Percentiles rank a stretch among this genome's conserved stretches.
These are phyloP conservation scores for Physeter macrocephalus DNA, from an alignment of 2,113 vertebrate genomes.

Conservation along the genomic window DNA sequence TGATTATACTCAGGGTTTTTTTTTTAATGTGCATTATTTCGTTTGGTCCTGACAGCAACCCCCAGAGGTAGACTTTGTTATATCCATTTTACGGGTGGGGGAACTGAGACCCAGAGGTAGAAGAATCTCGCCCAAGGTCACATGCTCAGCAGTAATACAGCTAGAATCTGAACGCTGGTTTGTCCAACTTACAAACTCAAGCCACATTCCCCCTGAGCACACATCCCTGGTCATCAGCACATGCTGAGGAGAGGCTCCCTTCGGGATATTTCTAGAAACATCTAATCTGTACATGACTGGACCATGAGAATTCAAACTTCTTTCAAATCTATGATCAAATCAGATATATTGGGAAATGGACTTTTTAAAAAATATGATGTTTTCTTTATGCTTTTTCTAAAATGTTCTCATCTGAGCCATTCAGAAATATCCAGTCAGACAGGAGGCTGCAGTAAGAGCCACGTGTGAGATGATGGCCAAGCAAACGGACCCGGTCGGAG, in stretches of 20 bases:
- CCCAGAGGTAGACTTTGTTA: not conserved
- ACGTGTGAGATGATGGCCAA: not conserved
- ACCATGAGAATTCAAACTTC: not conserved
- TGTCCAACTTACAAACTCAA: not conserved
- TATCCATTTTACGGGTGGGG: fast-evolving
- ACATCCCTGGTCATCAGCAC: no score
- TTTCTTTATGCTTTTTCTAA: not conserved
- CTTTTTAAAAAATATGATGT: not conserved
- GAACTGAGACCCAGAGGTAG: not conserved
- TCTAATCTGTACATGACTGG: not conserved
- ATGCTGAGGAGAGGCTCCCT: not conserved
- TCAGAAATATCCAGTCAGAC: not conserved
- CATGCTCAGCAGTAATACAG: not conserved
- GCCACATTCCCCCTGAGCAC: not conserved
- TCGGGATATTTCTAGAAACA: not conserved
- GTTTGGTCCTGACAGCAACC: not conserved
- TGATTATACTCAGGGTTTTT: not conserved
- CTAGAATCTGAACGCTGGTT: not conserved
- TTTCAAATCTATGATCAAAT: not conserved
- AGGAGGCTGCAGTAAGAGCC: fast-evolving
- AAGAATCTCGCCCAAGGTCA: not conserved
- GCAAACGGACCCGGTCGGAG: not conserved
- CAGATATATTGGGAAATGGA: not conserved
- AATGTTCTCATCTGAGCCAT: not conserved
- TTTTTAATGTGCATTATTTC: not conserved